Conservation (phyloP, 1,140 invertebrate species). For the Campoletis sonorensis region DNA sequence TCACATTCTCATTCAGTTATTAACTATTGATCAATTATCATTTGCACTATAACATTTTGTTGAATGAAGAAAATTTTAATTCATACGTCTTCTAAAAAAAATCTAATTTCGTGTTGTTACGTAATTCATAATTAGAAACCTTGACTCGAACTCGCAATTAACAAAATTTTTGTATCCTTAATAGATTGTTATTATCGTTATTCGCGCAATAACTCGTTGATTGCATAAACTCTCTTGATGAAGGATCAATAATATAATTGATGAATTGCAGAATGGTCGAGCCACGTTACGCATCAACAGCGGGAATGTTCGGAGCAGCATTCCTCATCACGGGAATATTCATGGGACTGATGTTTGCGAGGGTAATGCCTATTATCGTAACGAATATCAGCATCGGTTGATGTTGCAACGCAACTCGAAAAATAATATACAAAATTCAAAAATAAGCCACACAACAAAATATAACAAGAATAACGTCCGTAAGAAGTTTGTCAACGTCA, state of each 20-base stretch:
- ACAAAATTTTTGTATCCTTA: too few relatives aligned
- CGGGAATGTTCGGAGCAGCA: slow-evolving; percentile 97
- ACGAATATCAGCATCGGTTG: slow-evolving; percentile 65
- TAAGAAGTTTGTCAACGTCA: too few relatives aligned
- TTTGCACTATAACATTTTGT: too few relatives aligned
- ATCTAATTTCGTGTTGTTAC: too few relatives aligned
- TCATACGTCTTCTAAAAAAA: too few relatives aligned
- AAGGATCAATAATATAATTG: background rate
- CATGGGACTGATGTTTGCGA: slow-evolving; percentile 87
- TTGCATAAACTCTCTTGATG: background rate
- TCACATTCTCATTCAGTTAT: too few relatives aligned
- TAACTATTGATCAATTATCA: too few relatives aligned
- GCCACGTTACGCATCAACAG: slow-evolving; percentile 87
- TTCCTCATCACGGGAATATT: slow-evolving; percentile 94
- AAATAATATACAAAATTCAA: slow-evolving; percentile 17
- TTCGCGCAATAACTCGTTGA: background rate
- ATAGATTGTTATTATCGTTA: slow-evolving; percentile 28
- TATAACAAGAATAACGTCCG: background rate
- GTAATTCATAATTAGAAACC: too few relatives aligned
- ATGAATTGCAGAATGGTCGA: slow-evolving; percentile 85
- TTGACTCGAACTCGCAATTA: too few relatives aligned
- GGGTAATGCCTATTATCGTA: slow-evolving; percentile 82
- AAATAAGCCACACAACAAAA: slow-evolving; percentile 31
- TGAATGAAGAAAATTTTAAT: too few relatives aligned
- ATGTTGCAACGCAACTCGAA: background rate